Evolutionary conservation across 2,797 vertebrate genomes (phyloP).

Genomic region (Apogon talboti): DNA sequence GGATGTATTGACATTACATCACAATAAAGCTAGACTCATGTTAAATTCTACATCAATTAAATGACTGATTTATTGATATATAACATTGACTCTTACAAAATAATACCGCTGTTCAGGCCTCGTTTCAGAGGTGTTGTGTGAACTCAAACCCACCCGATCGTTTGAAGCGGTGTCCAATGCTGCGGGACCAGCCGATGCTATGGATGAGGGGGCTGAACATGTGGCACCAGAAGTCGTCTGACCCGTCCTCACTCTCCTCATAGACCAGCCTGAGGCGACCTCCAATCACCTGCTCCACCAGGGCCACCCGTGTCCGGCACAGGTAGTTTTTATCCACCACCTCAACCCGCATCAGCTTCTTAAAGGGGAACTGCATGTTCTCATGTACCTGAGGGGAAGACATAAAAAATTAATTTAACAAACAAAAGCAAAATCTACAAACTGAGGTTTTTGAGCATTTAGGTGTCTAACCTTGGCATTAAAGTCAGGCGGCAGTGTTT

Average conservation of each 20-base stretch:
- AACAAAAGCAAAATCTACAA: not conserved
- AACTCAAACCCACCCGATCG: constrained; percentile 88
- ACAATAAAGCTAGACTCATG: too few relatives aligned
- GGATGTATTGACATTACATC: too few relatives aligned
- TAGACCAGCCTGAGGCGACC: constrained; percentile 94
- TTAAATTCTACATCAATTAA: too few relatives aligned
- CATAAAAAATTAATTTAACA: not conserved
- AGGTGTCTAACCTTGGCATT: constrained; percentile 88
- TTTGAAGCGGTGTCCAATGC: constrained; percentile 98
- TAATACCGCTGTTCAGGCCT: too few relatives aligned
- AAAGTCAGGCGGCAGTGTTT: constrained; percentile 97
- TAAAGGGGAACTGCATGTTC: constrained; percentile 96
- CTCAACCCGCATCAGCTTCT: constrained; percentile 97
- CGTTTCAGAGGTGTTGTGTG: too few relatives aligned
- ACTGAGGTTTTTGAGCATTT: not conserved
- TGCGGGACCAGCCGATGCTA: constrained; percentile 96
- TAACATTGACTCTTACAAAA: not conserved
- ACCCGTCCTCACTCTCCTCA: constrained; percentile 94
- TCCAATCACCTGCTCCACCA: constrained; percentile 95
- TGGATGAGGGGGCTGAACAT: constrained; percentile 98
- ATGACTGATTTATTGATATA: too few relatives aligned
- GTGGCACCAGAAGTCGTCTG: constrained; percentile 99
- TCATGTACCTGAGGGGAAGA: constrained; percentile 88
- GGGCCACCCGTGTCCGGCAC: constrained; percentile 94
- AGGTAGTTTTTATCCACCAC: constrained; percentile 98